A percentile compares a stretch with the other conserved stretches of the same genome.
These are phyloP conservation scores for Neogobius melanostomus DNA, from an alignment of 2,113 vertebrate species.

Conservation along the genomic window DNA sequence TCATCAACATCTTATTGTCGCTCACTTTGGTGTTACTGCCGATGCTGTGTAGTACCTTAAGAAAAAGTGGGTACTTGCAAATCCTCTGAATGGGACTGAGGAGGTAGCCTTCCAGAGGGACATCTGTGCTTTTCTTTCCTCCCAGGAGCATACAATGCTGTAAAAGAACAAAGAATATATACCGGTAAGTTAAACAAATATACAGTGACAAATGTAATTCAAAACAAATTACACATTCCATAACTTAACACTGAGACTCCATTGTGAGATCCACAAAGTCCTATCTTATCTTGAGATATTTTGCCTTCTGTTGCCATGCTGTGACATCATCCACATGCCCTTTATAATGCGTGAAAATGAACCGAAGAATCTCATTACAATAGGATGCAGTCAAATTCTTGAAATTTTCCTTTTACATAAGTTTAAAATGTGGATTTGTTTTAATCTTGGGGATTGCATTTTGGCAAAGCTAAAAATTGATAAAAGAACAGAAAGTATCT, in stretches of 20 bases:
- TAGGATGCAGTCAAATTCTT: too few species aligned
- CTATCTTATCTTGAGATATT: too few species aligned
- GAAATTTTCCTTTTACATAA: too few species aligned
- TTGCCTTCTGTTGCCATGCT: too few species aligned
- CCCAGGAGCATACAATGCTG: conserved; percentile 97
- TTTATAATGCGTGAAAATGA: too few species aligned
- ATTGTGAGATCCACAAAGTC: too few species aligned
- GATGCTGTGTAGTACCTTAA: conserved; percentile 82
- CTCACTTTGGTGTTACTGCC: background rate
- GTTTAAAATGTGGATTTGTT: too few species aligned
- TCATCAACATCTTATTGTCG: background rate
- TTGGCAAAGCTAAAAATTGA: background rate
- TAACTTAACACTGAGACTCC: too few species aligned
- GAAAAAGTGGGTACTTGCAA: conserved; percentile 97
- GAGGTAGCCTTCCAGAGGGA: conserved; percentile 95
- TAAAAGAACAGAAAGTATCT: background rate
- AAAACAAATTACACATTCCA: too few species aligned
- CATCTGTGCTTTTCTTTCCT: conserved; percentile 95
- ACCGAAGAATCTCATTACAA: too few species aligned
- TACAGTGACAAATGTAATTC: background rate
- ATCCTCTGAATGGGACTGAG: conserved; percentile 97
- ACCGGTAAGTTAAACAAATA: background rate
- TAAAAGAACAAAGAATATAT: conserved; percentile 25
- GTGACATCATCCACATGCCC: too few species aligned
- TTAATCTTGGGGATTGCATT: background rate